Conservation (phyloP, 2,797 vertebrate species). For the Characodon lateralis region DNA sequence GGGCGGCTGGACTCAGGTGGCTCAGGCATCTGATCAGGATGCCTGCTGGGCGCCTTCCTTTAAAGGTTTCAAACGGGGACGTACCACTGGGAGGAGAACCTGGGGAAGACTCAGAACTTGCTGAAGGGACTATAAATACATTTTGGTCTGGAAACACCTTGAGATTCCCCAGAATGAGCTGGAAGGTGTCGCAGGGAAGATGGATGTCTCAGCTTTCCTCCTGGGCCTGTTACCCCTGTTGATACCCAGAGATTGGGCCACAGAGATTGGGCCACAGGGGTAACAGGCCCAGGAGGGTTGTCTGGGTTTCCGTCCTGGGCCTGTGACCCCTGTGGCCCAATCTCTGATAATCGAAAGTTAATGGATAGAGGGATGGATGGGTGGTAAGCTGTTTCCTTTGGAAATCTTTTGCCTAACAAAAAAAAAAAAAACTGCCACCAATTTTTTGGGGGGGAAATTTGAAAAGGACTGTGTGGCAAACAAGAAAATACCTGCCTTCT, state of each 20-base stretch:
- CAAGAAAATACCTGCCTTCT: background rate
- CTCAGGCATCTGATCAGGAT: background rate
- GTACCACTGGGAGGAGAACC: background rate
- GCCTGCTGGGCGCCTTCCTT: background rate
- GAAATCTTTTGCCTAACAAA: background rate
- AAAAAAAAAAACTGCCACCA: background rate
- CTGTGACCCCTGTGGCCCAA: too few relatives aligned
- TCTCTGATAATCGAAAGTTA: background rate
- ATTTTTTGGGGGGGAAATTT: background rate
- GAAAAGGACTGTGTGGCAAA: background rate
- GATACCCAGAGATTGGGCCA: too few relatives aligned
- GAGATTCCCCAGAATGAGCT: background rate
- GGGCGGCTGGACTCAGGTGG: too few relatives aligned
- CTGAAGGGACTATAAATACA: too few relatives aligned
- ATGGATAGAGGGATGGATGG: background rate
- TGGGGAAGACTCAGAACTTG: too few relatives aligned
- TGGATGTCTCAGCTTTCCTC: background rate
- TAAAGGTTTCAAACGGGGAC: background rate
- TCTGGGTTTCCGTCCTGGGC: too few relatives aligned
- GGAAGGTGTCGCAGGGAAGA: background rate
- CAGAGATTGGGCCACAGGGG: too few relatives aligned
- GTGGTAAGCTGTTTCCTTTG: background rate
- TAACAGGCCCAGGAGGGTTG: too few relatives aligned
- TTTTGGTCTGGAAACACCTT: too few relatives aligned
- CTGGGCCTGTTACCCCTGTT: background rate